Conservation (phyloP, 2,888 invertebrate genomes). For the Drosophila stalkeri region DNA sequence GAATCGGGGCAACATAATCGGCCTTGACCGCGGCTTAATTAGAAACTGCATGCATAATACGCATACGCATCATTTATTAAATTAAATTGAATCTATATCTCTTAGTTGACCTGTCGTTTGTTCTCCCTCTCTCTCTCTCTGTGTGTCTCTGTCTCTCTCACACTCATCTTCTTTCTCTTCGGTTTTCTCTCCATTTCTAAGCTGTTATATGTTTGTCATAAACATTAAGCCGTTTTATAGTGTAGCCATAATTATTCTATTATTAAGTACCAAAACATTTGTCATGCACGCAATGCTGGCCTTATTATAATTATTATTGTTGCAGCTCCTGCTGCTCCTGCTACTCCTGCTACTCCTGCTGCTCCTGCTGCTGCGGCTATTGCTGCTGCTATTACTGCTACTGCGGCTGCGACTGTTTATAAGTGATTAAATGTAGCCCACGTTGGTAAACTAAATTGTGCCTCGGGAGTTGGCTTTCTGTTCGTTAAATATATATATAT, state of each 20-base stretch:
- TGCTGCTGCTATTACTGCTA: conserved; percentile 21
- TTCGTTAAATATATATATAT: conserved; percentile 14
- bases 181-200: background rate
- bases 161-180: background rate
- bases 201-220: conserved; percentile 57
- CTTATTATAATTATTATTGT: conserved; percentile 36
- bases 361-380: conserved; percentile 20
- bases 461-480: conserved; percentile 48
- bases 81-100: conserved; percentile 24
- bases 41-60: conserved; percentile 29
- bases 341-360: conserved; percentile 3
- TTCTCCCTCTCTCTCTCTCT: too few species aligned
- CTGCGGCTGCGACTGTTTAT: conserved; percentile 71
- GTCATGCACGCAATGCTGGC: conserved; percentile 67
- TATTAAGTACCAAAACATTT: conserved; percentile 79
- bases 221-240: conserved; percentile 77
- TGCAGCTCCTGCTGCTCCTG: background rate
- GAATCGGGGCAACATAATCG: background rate
- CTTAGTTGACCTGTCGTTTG: background rate
- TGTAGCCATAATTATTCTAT: conserved; percentile 77
- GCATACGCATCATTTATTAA: conserved; percentile 41
- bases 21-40: background rate
- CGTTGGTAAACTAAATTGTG: conserved; percentile 52
- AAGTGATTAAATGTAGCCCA: conserved; percentile 75
- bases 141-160: background rate